Conservation (phyloP, 2,797 vertebrate genomes). For the Malurus leucopterus region DNA sequence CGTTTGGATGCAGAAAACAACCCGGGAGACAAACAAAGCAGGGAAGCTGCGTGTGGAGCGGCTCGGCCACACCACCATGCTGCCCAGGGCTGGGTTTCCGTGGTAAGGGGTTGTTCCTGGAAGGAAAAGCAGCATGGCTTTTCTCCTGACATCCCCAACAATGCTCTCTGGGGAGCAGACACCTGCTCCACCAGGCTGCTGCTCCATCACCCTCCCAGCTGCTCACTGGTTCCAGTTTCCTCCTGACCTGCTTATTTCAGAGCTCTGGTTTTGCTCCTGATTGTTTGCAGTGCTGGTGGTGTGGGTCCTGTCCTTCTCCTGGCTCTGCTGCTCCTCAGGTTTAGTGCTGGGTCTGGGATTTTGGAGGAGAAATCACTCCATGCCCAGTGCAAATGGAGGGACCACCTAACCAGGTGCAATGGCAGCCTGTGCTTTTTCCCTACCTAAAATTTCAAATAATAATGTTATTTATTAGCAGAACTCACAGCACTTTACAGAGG, state of each 20-base stretch:
- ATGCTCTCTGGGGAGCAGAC: not conserved
- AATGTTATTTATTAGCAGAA: not conserved
- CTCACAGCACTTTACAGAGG: not conserved
- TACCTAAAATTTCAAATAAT: not conserved
- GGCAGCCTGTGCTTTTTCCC: not conserved
- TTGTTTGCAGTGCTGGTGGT: not conserved
- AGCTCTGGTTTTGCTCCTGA: not conserved
- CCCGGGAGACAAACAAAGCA: not conserved
- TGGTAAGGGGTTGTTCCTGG: not conserved
- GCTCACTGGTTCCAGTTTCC: not conserved
- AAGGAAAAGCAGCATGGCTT: not conserved
- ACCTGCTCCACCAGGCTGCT: not conserved
- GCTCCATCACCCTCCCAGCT: not conserved
- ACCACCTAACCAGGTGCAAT: not conserved
- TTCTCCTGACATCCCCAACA: not conserved
- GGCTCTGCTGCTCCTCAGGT: not conserved
- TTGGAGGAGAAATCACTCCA: not conserved
- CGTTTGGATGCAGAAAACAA: not conserved
- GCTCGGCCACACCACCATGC: fast-evolving
- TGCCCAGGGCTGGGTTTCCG: not conserved
- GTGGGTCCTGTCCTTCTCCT: not conserved
- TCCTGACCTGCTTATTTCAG: not conserved
- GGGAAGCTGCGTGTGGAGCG: fast-evolving
- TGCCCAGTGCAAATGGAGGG: not conserved
- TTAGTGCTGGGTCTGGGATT: not conserved